These are phyloP conservation scores for Phataginus tricuspis DNA, from an alignment of 2,797 vertebrate species.

Conservation along the genomic window DNA sequence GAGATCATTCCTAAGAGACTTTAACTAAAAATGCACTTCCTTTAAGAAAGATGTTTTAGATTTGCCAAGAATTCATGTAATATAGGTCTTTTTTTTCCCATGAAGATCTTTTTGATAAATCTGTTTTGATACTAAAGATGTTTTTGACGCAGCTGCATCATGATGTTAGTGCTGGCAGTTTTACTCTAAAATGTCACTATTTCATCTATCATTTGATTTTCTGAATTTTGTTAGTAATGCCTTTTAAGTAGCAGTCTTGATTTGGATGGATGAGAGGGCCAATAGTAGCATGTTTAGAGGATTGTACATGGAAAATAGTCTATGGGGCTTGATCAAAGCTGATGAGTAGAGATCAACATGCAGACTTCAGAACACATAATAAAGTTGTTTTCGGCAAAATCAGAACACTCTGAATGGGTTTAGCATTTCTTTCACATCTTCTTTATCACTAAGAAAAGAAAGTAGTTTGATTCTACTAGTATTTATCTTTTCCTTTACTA, in stretches of 20 bases:
- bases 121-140: not conserved
- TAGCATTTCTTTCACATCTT: not conserved
- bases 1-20: not conserved
- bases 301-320: not conserved
- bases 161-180: not conserved
- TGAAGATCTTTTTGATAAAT: not conserved
- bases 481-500: not conserved
- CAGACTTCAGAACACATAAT: conserved; percentile 26
- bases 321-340: not conserved
- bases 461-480: not conserved
- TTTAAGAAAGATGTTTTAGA: not conserved
- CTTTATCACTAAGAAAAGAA: not conserved
- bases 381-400: not conserved
- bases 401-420: not conserved
- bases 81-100: not conserved
- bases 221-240: not conserved
- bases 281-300: not conserved
- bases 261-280: not conserved
- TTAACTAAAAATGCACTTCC: not conserved
- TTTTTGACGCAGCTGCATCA: not conserved
- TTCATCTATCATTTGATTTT: conserved; percentile 11
- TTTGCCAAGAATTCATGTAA: not conserved
- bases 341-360: conserved; percentile 16
- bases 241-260: not conserved
- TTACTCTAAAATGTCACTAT: not conserved